A percentile compares a stretch with the other conserved stretches of the same genome.
These are phyloP conservation scores for Drosophila lacicola DNA, from an alignment of 2,888 invertebrate genomes.

Conservation along the genomic window DNA sequence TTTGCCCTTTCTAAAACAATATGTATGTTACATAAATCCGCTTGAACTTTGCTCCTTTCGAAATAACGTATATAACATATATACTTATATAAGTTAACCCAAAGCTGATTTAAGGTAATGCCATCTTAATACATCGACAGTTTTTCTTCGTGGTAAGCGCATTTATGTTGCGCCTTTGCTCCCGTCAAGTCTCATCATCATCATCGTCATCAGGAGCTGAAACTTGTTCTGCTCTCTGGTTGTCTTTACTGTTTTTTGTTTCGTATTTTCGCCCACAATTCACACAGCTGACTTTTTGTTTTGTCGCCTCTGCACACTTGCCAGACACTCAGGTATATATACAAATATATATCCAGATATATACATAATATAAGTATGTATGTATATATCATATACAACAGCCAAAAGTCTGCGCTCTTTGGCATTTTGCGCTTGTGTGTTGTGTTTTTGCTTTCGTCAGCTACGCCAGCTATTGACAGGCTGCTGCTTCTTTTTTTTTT, in stretches of 20 bases:
- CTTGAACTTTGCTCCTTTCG: slow-evolving; percentile 1
- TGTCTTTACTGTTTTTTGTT: slow-evolving; percentile 24
- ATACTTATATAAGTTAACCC: slow-evolving; percentile 10
- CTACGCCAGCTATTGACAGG: slow-evolving; percentile 57
- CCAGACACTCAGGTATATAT: slow-evolving; percentile 44
- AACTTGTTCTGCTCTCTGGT: slow-evolving; percentile 24
- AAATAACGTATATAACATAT: slow-evolving; percentile 1
- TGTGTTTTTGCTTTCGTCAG: slow-evolving; percentile 51
- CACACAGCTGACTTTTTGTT: slow-evolving; percentile 64
- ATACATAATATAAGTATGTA: slow-evolving; percentile 1
- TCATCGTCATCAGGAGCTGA: slow-evolving; percentile 24
- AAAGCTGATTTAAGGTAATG: slow-evolving; percentile 26
- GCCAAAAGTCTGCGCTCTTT: slow-evolving; percentile 44
- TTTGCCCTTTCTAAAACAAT: not conserved
- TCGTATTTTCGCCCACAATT: slow-evolving; percentile 43
- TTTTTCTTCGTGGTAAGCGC: slow-evolving; percentile 30
- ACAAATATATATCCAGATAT: slow-evolving; percentile 3
- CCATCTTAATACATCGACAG: slow-evolving; percentile 26
- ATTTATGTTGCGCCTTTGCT: slow-evolving; percentile 43
- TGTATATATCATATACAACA: slow-evolving; percentile 13
- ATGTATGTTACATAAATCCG: not conserved
- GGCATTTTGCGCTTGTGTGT: slow-evolving; percentile 31
- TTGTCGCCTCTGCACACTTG: slow-evolving; percentile 42
- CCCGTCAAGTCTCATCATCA: slow-evolving; percentile 52
- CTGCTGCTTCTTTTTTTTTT: slow-evolving; percentile 15